phyloP scores from a whole-genome alignment of 1,140 invertebrate genomes.

The Scaptomyza graminum region DNA sequence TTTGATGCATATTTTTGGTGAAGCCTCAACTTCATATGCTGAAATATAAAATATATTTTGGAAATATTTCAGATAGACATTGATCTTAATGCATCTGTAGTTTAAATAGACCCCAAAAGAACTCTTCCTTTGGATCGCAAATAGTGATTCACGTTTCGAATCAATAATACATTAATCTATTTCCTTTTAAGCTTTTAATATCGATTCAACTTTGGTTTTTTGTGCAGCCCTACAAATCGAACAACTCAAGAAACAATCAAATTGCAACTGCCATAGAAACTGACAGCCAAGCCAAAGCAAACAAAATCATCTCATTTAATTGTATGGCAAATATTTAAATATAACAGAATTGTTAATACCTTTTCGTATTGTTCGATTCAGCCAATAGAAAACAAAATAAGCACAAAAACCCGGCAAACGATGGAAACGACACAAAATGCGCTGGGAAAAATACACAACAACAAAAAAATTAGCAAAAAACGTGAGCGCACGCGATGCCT shows the following conservation, averaged over 20 bases:
- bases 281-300: not conserved
- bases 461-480: constrained; percentile 79
- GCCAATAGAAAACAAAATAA: constrained; percentile 11
- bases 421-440: constrained; percentile 10
- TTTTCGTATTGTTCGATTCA: not conserved
- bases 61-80: too few relatives aligned
- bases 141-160: not conserved
- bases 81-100: too few relatives aligned
- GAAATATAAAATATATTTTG: too few relatives aligned
- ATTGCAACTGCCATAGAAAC: constrained; percentile 1
- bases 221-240: not conserved
- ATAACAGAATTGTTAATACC: not conserved
- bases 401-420: not conserved
- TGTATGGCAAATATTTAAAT: constrained; percentile 2
- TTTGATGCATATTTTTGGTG: too few relatives aligned
- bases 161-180: not conserved
- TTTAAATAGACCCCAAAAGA: too few relatives aligned
- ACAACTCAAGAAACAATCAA: not conserved
- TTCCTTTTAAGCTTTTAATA: not conserved
- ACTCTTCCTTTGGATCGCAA: too few relatives aligned
- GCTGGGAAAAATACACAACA: constrained; percentile 38
- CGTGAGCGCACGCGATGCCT: constrained; percentile 68
- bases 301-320: constrained; percentile 6
- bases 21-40: too few relatives aligned
- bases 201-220: not conserved